phyloP scores from a whole-genome alignment of 1,140 invertebrate species.

The Stenopsyche tienmushanensis region DNA sequence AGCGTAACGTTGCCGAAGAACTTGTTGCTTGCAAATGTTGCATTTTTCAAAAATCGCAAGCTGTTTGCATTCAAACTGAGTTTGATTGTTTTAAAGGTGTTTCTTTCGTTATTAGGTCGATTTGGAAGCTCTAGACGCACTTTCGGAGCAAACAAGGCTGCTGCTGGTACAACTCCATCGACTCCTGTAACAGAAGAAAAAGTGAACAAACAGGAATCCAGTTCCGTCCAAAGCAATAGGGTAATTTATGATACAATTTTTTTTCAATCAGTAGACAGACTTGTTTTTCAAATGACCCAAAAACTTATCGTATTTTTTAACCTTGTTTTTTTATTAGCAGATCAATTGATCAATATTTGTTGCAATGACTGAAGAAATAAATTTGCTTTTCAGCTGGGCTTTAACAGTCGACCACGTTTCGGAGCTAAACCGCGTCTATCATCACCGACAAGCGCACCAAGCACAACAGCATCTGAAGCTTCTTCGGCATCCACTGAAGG shows the following conservation, averaged over 20 bases:
- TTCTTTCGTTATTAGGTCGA: constrained; percentile 26
- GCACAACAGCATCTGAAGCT: constrained; percentile 12
- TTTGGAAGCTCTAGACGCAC: constrained; percentile 24
- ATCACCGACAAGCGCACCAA: too few relatives aligned
- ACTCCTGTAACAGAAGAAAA: constrained; percentile 23
- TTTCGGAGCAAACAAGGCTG: constrained; percentile 28
- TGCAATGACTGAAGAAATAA: too few relatives aligned
- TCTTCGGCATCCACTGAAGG: constrained; percentile 26
- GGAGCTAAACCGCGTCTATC: constrained; percentile 25
- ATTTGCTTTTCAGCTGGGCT: too few relatives aligned
- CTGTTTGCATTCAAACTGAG: too few relatives aligned
- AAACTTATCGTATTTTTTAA: background rate
- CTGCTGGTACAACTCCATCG: constrained; percentile 16
- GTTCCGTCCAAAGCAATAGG: constrained; percentile 30
- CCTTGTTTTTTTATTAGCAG: too few relatives aligned
- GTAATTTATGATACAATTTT: constrained; percentile 14
- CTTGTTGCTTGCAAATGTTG: background rate
- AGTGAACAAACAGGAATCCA: constrained; percentile 33
- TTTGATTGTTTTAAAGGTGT: too few relatives aligned
- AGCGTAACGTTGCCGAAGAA: too few relatives aligned
- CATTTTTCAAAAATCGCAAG: too few relatives aligned
- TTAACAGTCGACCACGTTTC: constrained; percentile 24
- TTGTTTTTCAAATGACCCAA: background rate
- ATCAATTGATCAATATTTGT: too few relatives aligned
- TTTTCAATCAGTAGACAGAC: background rate